Base-by-base conservation (phyloP, 2,888 invertebrate species). In the Perithous albicinctus region DNA sequence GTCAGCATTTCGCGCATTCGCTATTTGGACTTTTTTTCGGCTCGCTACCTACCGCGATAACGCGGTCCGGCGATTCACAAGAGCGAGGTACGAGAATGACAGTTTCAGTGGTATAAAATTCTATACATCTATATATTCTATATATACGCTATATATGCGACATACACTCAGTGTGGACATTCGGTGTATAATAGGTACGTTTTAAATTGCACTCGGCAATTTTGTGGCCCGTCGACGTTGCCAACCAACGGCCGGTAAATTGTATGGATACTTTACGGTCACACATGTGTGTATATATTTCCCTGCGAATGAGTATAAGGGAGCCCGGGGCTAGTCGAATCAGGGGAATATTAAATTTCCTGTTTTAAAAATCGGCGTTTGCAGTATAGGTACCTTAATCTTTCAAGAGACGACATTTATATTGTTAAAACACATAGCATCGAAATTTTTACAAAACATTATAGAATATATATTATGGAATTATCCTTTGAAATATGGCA, bases 191-290 rank as follows among this genome's bases (percentile, higher is more conserved):
- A 48, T 10, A 54, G 8, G 18, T 46, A 32, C 20, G 12, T 54
- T 63, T 61, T 54, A 79, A 63, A 69, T 79, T 69, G 63, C 43
- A 7, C 67, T 18, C 12, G 43, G 35, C 74, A 79, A 79, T 79
- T 79, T 79, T 54, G 61, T 69, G 63, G 69, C 61, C 43, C 69
- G 69, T 69, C 63, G 79, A 63, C 54, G 79, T 54, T 56, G 59
- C 54, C 66, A 46, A 26, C 59, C 63, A 51, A 43, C 63, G 48
- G 12, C 38, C 35, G 76, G 41, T 15, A 51, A 69, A 77, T 59
- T 29, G 54, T 41, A 54, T 23, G 38, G 15, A 70, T 70, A 56
- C 51, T 54, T 69, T 67, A 67, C 51, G 2, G 23, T 51, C 29
- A 8, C 18, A 35, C 20, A 35, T 38, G 7, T 51, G 2, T n/a